phyloP scores from a whole-genome alignment of 2,888 invertebrate genomes.

The Rambutsinella grinnellia region DNA sequence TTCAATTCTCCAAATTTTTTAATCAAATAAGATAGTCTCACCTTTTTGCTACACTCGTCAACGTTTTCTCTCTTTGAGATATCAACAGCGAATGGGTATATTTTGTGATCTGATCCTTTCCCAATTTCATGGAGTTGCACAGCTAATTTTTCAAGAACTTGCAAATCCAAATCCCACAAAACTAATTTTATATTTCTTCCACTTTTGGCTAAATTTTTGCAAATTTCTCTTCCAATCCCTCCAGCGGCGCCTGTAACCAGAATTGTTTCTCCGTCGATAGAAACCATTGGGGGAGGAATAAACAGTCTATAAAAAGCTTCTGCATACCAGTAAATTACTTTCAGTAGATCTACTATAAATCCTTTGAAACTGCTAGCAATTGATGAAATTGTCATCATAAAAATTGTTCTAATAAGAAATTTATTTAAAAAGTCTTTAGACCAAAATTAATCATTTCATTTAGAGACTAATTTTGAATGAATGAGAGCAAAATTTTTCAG shows the following conservation, averaged over 20 bases:
- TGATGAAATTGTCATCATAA: no score
- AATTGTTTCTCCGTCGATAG: slow-evolving; percentile 45
- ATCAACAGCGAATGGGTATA: slow-evolving; percentile 73
- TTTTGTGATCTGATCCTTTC: slow-evolving; percentile 71
- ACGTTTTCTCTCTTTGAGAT: slow-evolving; percentile 73
- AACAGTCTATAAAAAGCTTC: slow-evolving; percentile 30
- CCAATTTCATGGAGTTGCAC: slow-evolving; percentile 68
- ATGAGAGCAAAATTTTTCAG: no score
- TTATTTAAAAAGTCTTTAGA: no score
- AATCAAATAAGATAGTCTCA: no score
- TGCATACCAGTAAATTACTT: slow-evolving; percentile 22
- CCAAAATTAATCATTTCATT: no score
- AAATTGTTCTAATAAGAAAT: no score
- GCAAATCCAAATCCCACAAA: slow-evolving; percentile 82
- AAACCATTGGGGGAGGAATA: slow-evolving; percentile 48
- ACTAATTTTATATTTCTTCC: slow-evolving; percentile 78
- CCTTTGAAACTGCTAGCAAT: no score
- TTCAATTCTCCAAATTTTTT: no score
- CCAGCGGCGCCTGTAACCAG: slow-evolving; percentile 83
- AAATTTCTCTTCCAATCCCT: slow-evolving; percentile 85
- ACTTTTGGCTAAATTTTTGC: slow-evolving; percentile 78
- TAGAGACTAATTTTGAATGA: no score
- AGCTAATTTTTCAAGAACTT: slow-evolving; percentile 72
- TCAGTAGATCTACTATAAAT: background rate
- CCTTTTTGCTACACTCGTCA: no score